Base-by-base conservation (phyloP, 2,888 invertebrate species). In the Drosophila lacicola region DNA sequence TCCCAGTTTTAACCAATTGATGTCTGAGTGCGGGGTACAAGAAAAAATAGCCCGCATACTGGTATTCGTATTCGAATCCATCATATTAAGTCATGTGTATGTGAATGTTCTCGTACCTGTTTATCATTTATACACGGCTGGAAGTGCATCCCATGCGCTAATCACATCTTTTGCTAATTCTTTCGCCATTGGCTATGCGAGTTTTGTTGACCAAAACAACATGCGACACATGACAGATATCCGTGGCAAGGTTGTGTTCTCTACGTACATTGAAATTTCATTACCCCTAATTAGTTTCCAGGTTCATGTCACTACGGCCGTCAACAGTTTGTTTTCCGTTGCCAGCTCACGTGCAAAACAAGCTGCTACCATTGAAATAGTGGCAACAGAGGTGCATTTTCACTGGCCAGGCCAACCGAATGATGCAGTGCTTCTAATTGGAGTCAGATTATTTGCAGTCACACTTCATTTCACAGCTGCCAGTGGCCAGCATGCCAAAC, bases 381-480 rank as follows among this genome's bases (percentile, higher is more conserved):
- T 33, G 42, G 6, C 9, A 33, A 19, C 46, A 68, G 41, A 33
- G 60, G 34, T 44, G 8, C 36, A 60, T 8, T 14, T 34, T 19
- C n/a, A 47, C 29, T 53, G 34, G 25, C 29, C 21, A n/a, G 33
- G 9, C 37, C 62, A 25, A 45, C 64, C 17, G 54, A 80, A 77
- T 78, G 81, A 79, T 80, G 74, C 78, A 74, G 60, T 69, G 63
- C 45, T 57, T 67, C 66, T 79, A 81, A 79, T 78, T 80, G 72
- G 65, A 78, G 81, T 78, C 81, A 78, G 69, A 77, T 80, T 69
- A 82, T 80, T 80, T 82, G 77, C 79, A 82, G 80, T 49, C 55
- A 34, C 57, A 58, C 39, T 72, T 71, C 78, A 64, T 33, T 70
- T 72, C 49, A 46, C 58, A 55, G 34, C 49, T 50, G 55, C 5